Conservation (phyloP, 2,888 invertebrate species). For the Epirrhoe alternata region DNA sequence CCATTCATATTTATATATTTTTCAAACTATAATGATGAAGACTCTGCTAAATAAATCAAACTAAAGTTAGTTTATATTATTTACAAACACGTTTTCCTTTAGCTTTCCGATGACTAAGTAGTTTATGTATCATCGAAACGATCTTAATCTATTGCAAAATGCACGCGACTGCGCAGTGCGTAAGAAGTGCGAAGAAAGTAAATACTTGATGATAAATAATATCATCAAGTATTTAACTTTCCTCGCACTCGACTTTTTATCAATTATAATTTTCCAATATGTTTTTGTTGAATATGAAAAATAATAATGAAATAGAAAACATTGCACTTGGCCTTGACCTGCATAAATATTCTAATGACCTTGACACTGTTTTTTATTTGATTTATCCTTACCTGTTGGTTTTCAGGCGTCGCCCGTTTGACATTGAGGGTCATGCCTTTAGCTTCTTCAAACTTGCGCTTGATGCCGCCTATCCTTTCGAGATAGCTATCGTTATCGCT, state of each 20-base stretch:
- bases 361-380: not conserved
- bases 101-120: not conserved
- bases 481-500: slow-evolving; percentile 66
- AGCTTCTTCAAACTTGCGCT: slow-evolving; percentile 82
- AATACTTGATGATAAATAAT: not conserved
- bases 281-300: not conserved
- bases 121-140: not conserved
- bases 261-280: not conserved
- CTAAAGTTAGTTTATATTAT: too few relatives aligned
- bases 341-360: not conserved
- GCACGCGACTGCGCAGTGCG: slow-evolving; percentile 7
- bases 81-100: too few relatives aligned
- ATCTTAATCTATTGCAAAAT: slow-evolving; percentile 18
- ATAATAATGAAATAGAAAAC: not conserved
- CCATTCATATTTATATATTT: too few relatives aligned
- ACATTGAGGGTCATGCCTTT: slow-evolving; percentile 86
- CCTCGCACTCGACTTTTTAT: slow-evolving; percentile 15
- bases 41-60: too few relatives aligned
- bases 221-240: slow-evolving; percentile 20
- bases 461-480: slow-evolving; percentile 66
- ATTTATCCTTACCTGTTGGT: slow-evolving; percentile 69
- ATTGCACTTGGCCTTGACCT: not conserved
- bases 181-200: not conserved
- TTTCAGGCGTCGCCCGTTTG: slow-evolving; percentile 81
- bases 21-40: too few relatives aligned